phyloP scores from a whole-genome alignment of 2,797 vertebrate species.

The Peromyscus nudipes region DNA sequence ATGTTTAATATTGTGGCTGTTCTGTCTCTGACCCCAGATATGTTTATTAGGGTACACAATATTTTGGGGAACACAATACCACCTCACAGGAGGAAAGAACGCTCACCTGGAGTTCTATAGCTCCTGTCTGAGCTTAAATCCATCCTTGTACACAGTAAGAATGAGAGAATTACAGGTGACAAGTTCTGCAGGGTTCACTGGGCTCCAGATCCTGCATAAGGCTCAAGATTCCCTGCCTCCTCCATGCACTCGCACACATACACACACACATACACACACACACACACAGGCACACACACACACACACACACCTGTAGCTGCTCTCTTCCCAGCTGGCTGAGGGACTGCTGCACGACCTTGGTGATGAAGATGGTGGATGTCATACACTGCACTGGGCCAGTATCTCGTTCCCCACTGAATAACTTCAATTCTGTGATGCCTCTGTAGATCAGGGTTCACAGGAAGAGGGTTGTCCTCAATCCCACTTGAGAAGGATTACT shows the following conservation, averaged over 20 bases:
- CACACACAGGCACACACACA: neutral
- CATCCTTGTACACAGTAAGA: neutral
- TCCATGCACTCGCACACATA: neutral
- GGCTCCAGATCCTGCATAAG: neutral
- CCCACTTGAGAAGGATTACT: slow-evolving; percentile 25
- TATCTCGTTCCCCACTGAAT: neutral
- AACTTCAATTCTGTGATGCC: neutral
- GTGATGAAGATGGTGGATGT: neutral
- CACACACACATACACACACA: neutral
- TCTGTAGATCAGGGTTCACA: neutral
- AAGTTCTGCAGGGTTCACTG: neutral
- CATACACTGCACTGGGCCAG: neutral
- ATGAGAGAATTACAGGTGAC: neutral
- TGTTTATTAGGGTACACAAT: no score
- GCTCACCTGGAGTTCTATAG: neutral
- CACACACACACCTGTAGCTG: neutral
- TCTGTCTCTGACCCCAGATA: no score
- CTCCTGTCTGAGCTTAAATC: slow-evolving; percentile 24
- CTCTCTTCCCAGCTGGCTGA: neutral
- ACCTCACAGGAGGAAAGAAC: neutral
- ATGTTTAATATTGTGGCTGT: no score
- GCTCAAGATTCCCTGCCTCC: neutral
- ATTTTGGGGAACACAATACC: no score
- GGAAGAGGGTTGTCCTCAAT: slow-evolving; percentile 46
- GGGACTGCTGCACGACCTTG: neutral